Percentiles rank a stretch among this genome's conserved stretches.
Evolutionary conservation across 2,797 vertebrate species (phyloP).

Genomic region (Paedocypris micromegethes): DNA sequence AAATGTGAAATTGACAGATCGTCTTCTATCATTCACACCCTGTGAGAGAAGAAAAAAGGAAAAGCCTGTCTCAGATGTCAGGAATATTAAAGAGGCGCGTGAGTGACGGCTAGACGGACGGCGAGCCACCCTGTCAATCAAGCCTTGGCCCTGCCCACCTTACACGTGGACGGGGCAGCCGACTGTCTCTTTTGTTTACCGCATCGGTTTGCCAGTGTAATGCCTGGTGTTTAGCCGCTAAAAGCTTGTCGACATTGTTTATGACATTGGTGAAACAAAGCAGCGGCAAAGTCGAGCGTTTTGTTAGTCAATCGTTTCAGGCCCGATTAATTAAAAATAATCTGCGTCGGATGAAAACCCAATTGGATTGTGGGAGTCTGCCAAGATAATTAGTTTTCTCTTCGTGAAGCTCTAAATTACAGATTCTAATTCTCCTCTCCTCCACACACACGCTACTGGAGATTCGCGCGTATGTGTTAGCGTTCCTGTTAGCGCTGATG

Average conservation of each 20-base stretch:
- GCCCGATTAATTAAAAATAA: constrained; percentile 51
- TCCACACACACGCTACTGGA: constrained; percentile 37
- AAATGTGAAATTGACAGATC: constrained; percentile 6
- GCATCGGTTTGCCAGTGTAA: constrained; percentile 47
- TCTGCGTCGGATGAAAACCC: constrained; percentile 40
- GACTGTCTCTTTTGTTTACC: constrained; percentile 36
- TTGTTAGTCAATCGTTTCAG: constrained; percentile 44
- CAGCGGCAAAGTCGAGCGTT: constrained; percentile 42
- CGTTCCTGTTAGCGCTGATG: constrained; percentile 64
- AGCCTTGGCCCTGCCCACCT: constrained; percentile 36
- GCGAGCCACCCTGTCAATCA: constrained; percentile 74
- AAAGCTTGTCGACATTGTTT: constrained; percentile 45
- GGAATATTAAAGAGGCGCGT: constrained; percentile 71
- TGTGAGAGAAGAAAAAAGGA: constrained; percentile 18
- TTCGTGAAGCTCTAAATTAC: constrained; percentile 50
- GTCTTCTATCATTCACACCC: constrained; percentile 12
- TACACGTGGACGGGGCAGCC: constrained; percentile 2
- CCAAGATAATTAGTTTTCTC: constrained; percentile 55
- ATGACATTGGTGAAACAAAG: constrained; percentile 47
- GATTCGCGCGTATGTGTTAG: constrained; percentile 50
- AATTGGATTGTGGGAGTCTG: constrained; percentile 48
- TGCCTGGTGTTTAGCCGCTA: constrained; percentile 32
- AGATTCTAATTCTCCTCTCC: constrained; percentile 48
- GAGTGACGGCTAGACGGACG: constrained; percentile 71
- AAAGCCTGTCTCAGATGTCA: constrained; percentile 63